These are phyloP conservation scores for Rhagoletis zephyria DNA, from an alignment of 1,140 invertebrate species.

Conservation along the genomic window DNA sequence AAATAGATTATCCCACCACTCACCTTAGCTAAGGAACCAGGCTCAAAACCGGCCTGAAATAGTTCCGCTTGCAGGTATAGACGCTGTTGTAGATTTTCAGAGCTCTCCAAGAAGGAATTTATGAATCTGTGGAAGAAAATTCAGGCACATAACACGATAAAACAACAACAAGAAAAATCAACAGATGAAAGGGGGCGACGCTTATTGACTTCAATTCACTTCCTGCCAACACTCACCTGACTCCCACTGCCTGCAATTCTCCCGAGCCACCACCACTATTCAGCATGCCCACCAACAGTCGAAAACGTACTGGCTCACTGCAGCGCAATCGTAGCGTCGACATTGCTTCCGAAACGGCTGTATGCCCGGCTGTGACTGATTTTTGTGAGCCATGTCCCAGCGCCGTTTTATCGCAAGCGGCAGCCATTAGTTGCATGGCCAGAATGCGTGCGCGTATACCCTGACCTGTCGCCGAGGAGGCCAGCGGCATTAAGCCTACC, in stretches of 20 bases:
- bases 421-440: conserved; percentile 80
- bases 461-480: conserved; percentile 79
- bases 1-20: conserved; percentile 55
- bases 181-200: too few species aligned
- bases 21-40: conserved; percentile 81
- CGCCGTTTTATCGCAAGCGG: conserved; percentile 81
- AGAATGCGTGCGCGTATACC: conserved; percentile 70
- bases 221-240: conserved; percentile 74
- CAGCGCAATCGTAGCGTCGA: conserved; percentile 89
- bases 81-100: conserved; percentile 81
- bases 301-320: conserved; percentile 92
- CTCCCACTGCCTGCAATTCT: conserved; percentile 85
- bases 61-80: conserved; percentile 92
- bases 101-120: conserved; percentile 85
- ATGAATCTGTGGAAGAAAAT: conserved; percentile 77
- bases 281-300: conserved; percentile 90
- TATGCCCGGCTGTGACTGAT: conserved; percentile 78
- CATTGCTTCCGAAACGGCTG: conserved; percentile 89
- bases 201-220: background rate
- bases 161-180: background rate
- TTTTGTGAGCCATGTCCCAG: conserved; percentile 68
- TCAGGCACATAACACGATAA: background rate
- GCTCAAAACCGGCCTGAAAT: conserved; percentile 86
- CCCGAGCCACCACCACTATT: conserved; percentile 80
- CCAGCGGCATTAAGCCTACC: conserved; percentile 88